These are phyloP conservation scores for Pteronura brasiliensis DNA, from an alignment of 2,113 vertebrate genomes.

Conservation along the genomic window DNA sequence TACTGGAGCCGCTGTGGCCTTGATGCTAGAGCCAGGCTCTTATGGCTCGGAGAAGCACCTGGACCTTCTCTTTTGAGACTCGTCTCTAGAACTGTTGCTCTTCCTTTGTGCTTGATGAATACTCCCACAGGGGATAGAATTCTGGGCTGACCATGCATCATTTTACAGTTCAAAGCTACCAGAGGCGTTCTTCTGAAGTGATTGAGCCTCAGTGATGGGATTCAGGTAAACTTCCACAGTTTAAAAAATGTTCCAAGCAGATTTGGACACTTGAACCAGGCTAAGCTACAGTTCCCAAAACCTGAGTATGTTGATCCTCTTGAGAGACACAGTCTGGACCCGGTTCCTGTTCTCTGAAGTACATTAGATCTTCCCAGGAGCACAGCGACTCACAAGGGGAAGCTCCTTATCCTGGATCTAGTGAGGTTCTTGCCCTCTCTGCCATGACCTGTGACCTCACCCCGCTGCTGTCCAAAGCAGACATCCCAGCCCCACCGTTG, in stretches of 20 bases:
- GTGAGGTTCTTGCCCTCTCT: no score
- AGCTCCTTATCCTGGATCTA: rapidly evolving
- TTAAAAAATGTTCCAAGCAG: neutral
- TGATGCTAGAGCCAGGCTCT: neutral
- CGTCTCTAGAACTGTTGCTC: rapidly evolving
- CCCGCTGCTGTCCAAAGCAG: rapidly evolving
- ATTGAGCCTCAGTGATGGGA: rapidly evolving
- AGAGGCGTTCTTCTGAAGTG: neutral
- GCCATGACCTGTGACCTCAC: neutral
- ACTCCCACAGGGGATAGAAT: rapidly evolving
- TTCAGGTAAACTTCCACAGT: neutral
- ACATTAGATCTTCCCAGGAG: rapidly evolving
- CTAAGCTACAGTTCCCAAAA: neutral
- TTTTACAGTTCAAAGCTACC: rapidly evolving
- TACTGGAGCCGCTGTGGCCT: rapidly evolving
- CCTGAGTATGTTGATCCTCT: neutral
- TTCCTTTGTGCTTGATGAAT: rapidly evolving
- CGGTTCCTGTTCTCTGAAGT: neutral
- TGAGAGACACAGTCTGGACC: neutral
- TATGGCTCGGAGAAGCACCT: rapidly evolving
- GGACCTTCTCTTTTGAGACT: neutral
- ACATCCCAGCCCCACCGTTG: rapidly evolving
- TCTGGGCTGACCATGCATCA: neutral
- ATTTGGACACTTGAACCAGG: neutral
- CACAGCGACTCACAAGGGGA: rapidly evolving